Conservation (phyloP, 2,113 vertebrate genomes). For the Lamprologus lemairii region DNA sequence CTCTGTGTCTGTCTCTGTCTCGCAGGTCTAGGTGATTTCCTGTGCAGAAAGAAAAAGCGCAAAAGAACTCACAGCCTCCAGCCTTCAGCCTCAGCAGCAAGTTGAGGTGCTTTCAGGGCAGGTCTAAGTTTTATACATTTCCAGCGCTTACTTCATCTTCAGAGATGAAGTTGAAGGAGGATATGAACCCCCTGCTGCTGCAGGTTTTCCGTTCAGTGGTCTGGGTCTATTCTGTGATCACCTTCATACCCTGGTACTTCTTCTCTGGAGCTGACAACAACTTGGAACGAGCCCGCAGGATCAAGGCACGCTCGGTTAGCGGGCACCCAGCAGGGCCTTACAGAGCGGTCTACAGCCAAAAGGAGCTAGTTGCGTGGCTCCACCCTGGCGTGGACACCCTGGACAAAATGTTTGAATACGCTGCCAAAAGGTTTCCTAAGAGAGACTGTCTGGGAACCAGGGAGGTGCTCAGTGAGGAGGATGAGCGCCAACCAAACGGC, state of each 20-base stretch:
- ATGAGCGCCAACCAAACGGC: slow-evolving; percentile 92
- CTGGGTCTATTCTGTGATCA: slow-evolving; percentile 85
- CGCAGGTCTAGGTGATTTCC: slow-evolving; percentile 6
- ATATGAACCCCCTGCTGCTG: slow-evolving; percentile 86
- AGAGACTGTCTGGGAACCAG: slow-evolving; percentile 89
- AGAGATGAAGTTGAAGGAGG: slow-evolving; percentile 91
- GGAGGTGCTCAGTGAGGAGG: slow-evolving; percentile 91
- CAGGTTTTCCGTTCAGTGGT: slow-evolving; percentile 85
- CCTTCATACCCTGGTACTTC: slow-evolving; percentile 91
- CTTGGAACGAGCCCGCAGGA: slow-evolving; percentile 74
- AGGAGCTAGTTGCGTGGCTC: slow-evolving; percentile 76
- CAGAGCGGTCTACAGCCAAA: slow-evolving; percentile 79
- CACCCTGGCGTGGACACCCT: slow-evolving; percentile 85
- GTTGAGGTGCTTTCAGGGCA: neutral
- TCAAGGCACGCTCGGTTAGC: slow-evolving; percentile 81
- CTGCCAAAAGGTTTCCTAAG: slow-evolving; percentile 76
- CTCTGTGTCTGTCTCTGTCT: neutral
- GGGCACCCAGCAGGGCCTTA: slow-evolving; percentile 77
- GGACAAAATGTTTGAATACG: slow-evolving; percentile 89
- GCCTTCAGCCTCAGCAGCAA: neutral
- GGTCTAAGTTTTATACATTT: neutral
- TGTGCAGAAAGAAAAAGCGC: neutral
- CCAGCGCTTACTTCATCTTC: neutral
- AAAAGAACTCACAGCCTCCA: neutral
- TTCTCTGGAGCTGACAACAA: slow-evolving; percentile 78